phyloP scores from a whole-genome alignment of 1,140 invertebrate species.

The Halesus radiatus region DNA sequence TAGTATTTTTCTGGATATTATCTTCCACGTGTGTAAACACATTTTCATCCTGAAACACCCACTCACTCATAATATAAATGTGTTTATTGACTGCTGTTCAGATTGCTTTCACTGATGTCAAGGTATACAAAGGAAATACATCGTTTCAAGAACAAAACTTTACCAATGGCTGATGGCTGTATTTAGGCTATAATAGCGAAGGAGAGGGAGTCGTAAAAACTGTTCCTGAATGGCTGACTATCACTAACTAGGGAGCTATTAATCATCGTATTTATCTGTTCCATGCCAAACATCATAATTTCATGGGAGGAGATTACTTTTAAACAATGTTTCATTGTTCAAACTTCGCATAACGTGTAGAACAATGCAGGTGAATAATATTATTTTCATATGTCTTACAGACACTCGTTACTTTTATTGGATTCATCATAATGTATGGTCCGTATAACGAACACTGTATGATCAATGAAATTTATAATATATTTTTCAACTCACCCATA shows the following conservation, averaged over 20 bases:
- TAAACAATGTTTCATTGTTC: no score
- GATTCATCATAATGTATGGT: no score
- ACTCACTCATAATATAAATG: neutral
- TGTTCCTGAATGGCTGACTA: conserved; percentile 35
- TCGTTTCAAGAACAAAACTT: conserved; percentile 23
- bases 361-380: no score
- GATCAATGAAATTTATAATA: no score
- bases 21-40: neutral
- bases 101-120: conserved; percentile 11
- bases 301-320: no score
- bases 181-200: neutral
- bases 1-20: no score
- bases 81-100: neutral
- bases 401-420: no score
- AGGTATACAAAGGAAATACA: conserved; percentile 23
- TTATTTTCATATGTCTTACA: no score
- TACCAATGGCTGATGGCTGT: conserved; percentile 42
- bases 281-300: neutral
- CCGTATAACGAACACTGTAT: no score
- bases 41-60: neutral
- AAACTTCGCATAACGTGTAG: no score
- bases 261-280: conserved; percentile 52
- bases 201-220: conserved; percentile 50
- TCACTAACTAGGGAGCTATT: conserved; percentile 50
- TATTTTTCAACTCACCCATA: no score